These are phyloP conservation scores for Caenorhabditis remanei DNA, from an alignment of 1,140 invertebrate species.

Conservation along the genomic window DNA sequence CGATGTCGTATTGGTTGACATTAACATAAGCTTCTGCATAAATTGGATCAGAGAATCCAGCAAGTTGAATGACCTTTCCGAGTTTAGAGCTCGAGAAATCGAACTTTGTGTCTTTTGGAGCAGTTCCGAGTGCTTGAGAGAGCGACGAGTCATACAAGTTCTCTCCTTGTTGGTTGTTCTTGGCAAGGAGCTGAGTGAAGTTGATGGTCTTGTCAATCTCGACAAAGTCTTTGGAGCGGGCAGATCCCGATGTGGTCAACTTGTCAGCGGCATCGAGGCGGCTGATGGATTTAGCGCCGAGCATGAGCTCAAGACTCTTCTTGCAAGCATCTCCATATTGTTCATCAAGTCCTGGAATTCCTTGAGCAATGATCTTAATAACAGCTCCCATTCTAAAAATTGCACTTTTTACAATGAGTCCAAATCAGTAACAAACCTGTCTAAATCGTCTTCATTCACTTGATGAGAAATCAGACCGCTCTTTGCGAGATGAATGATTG, in stretches of 20 bases:
- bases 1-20: conserved; percentile 98
- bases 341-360: conserved; percentile 83
- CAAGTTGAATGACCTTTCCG: conserved; percentile 91
- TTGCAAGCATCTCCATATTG: conserved; percentile 88
- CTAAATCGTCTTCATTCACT: conserved; percentile 94
- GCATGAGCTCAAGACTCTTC: conserved; percentile 87
- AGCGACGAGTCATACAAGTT: conserved; percentile 95
- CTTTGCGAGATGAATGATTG: conserved; percentile 88
- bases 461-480: conserved; percentile 81
- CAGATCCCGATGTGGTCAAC: not conserved
- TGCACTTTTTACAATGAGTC: no score
- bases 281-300: conserved; percentile 79
- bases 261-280: conserved; percentile 12
- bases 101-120: conserved; percentile 81
- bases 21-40: conserved; percentile 99
- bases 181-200: conserved; percentile 87
- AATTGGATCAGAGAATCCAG: conserved; percentile 98
- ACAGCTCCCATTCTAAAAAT: conserved; percentile 46
- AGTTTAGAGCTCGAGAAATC: conserved; percentile 82
- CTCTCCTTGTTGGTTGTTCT: conserved; percentile 81
- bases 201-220: conserved; percentile 87
- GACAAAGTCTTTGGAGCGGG: conserved; percentile 24
- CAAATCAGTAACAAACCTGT: conserved; percentile 77
- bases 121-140: conserved; percentile 88
- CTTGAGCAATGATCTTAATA: conserved; percentile 54